Evolutionary conservation across 92 coral and sea anemone genomes (phyloP).

Genomic region (Diadumene lineata): DNA sequence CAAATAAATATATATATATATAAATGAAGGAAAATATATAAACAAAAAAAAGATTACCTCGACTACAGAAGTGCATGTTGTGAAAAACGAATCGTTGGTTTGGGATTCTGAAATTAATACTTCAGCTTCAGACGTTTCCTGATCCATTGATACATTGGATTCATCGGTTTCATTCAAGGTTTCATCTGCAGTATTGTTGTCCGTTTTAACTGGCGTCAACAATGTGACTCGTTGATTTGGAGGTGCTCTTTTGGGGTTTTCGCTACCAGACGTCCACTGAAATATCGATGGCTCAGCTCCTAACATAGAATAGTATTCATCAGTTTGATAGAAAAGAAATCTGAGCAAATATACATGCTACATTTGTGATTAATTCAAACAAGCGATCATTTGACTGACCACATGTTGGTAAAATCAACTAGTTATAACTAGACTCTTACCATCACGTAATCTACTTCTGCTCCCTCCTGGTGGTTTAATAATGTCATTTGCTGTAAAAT

Average conservation of each 20-base stretch:
- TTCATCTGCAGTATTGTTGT: neutral
- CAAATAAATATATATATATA: too few species aligned
- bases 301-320: neutral
- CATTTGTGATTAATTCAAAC: neutral
- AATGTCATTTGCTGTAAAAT: slow-evolving; percentile 48
- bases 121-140: neutral
- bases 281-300: slow-evolving; percentile 40
- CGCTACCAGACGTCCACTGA: slow-evolving; percentile 11
- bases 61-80: neutral
- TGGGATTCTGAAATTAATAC: neutral
- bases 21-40: too few species aligned
- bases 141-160: neutral
- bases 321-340: too few species aligned
- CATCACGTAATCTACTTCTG: neutral
- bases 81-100: neutral
- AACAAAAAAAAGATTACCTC: too few species aligned
- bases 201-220: neutral
- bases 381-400: neutral
- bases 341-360: neutral
- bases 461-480: slow-evolving; percentile 10
- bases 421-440: neutral
- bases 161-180: neutral
- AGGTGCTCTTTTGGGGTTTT: slow-evolving; percentile 7
- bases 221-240: neutral
- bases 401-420: neutral